Evolutionary conservation across 2,888 invertebrate species (phyloP).

Genomic region (Sinelater perroti): DNA sequence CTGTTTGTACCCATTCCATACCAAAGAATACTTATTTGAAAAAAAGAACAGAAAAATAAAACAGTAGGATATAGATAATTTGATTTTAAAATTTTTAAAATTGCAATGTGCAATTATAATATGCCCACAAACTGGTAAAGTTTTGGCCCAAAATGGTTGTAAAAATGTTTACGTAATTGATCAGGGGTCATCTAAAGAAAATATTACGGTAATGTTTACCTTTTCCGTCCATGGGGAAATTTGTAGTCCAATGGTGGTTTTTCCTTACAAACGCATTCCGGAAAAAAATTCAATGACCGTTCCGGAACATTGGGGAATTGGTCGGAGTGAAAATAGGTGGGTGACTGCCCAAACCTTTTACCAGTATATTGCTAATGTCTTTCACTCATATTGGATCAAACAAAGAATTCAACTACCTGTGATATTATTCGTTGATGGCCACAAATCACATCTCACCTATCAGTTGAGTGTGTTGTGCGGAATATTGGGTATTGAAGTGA

Average conservation of each 20-base stretch:
- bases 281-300: constrained; percentile 13
- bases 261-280: constrained; percentile 16
- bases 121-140: constrained; percentile 47
- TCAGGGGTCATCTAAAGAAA: constrained; percentile 16
- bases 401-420: constrained; percentile 46
- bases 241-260: constrained; percentile 20
- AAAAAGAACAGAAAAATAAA: too few species aligned
- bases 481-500: constrained; percentile 43
- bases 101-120: too few species aligned
- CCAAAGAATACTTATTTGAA: too few species aligned
- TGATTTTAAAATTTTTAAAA: too few species aligned
- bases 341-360: constrained; percentile 50
- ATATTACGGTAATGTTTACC: constrained; percentile 10
- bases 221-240: constrained; percentile 23
- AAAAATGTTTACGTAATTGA: constrained; percentile 10
- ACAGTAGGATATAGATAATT: too few species aligned
- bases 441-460: constrained; percentile 46
- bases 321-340: constrained; percentile 48
- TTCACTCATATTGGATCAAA: constrained; percentile 42
- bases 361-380: constrained; percentile 47
- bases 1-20: too few species aligned
- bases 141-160: constrained; percentile 26
- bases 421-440: constrained; percentile 49
- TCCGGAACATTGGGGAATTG: constrained; percentile 20
- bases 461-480: constrained; percentile 43